Base-by-base conservation (phyloP, 2,113 vertebrate genomes). In the Chamaea fasciata region DNA sequence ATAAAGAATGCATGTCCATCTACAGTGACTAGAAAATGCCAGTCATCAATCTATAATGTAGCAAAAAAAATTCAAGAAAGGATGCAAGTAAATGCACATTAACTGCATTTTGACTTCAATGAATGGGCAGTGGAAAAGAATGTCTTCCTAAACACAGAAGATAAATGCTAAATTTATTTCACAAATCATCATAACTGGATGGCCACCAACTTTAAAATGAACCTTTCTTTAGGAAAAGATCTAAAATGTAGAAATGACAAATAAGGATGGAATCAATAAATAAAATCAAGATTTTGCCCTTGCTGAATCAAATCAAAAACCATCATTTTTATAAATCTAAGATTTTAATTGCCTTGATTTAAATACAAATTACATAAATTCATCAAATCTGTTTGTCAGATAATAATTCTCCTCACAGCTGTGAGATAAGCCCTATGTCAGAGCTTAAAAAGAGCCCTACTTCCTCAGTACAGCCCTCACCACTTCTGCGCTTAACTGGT, bases 361-460 rank as follows among this genome's bases (percentile, higher is more conserved):
- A 86, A 88, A 90, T 65, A 87, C 13, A 87, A 83, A 56, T 60
- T 2, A 92, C 20, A 69, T 21, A 62, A 74, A 89, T 62, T 83
- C 8, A 81, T 70, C 52, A 44, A 30, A 39, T 27, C 9, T 53
- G 10, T 47, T 95, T 73, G 93, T 67, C 53, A 69, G 41, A 74
- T 57, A 55, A 24, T 33, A 69, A 52, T 60, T 90, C 55, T 57
- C 42, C 39, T 86, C 55, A 31, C 22, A 77, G 52, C 26, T 62
- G 35, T 31, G 39, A 86, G n/a, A 39, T 68, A 44, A 85, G 53
- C 19, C 44, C 14, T 37, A 64, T 0, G 0, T 64, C 24, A 64
- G 75, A 76, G 77, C 28, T 33, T 42, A 74, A 50, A 8, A 46
- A 9, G 52, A 84, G 47, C 15, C 28, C 37, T 18, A 30, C 17